These are phyloP conservation scores for Cromileptes altivelis DNA, from an alignment of 2,113 vertebrate species.

Conservation along the genomic window DNA sequence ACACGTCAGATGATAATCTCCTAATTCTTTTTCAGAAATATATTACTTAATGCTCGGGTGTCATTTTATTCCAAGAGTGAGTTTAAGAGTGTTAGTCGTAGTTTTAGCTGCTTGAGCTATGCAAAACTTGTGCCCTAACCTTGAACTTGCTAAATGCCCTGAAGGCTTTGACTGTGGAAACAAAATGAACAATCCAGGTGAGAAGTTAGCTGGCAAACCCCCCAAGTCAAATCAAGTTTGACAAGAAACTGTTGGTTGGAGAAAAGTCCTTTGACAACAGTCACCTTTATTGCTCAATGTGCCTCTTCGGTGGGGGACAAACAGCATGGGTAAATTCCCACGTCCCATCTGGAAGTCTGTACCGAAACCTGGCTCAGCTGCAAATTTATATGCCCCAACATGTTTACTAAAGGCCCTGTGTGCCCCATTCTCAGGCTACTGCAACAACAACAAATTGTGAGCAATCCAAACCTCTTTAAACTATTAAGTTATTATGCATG, in stretches of 20 bases:
- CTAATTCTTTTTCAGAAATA: neutral
- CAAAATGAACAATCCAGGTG: neutral
- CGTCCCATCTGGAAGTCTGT: rapidly evolving
- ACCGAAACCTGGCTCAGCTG: slow-evolving; percentile 29
- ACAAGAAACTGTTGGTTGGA: slow-evolving; percentile 1
- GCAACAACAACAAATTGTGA: neutral
- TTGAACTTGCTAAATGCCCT: neutral
- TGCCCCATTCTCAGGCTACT: neutral
- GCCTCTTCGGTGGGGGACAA: neutral
- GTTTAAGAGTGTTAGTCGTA: neutral
- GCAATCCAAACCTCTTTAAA: neutral
- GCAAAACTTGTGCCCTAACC: neutral
- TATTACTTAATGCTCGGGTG: neutral
- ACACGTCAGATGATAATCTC: neutral
- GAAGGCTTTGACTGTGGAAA: neutral
- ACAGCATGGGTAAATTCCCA: neutral
- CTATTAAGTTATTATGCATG: neutral
- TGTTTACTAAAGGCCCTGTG: neutral
- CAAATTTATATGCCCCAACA: slow-evolving; percentile 11
- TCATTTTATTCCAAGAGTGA: neutral
- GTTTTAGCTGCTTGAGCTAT: neutral
- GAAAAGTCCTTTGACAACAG: neutral
- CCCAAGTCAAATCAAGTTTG: slow-evolving; percentile 49
- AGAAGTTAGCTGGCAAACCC: neutral
- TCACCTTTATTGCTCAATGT: slow-evolving; percentile 34